Evolutionary conservation across 1,140 invertebrate genomes (phyloP).

Genomic region (Eumeta japonica): DNA sequence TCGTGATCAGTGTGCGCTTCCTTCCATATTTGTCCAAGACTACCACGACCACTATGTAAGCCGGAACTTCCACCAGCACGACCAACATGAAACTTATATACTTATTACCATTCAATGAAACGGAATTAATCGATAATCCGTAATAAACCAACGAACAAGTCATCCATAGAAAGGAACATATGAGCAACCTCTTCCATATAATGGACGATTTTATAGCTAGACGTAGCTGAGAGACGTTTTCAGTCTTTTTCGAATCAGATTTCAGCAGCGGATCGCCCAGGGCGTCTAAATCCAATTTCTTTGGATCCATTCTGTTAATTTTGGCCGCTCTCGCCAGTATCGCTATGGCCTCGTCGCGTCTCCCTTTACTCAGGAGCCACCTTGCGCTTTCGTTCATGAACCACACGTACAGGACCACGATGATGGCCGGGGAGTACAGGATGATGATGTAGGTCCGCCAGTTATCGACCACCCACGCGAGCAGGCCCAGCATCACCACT

Average conservation of each 20-base stretch:
- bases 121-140: constrained; percentile 79
- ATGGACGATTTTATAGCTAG: constrained; percentile 58
- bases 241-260: constrained; percentile 26
- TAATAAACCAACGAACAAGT: constrained; percentile 78
- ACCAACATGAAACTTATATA: constrained; percentile 73
- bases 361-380: constrained; percentile 78
- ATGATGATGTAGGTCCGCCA: constrained; percentile 71
- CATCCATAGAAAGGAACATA: constrained; percentile 71
- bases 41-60: constrained; percentile 66
- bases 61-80: constrained; percentile 69
- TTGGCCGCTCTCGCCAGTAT: constrained; percentile 69
- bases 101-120: constrained; percentile 66
- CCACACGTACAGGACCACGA: constrained; percentile 78
- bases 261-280: constrained; percentile 46
- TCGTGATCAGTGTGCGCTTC: constrained; percentile 44
- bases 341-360: constrained; percentile 67
- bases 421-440: constrained; percentile 65
- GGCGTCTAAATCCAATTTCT: constrained; percentile 58
- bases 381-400: constrained; percentile 81
- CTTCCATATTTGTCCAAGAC: constrained; percentile 67
- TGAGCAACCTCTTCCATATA: constrained; percentile 64
- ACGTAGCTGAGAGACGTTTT: constrained; percentile 24
- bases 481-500: constrained; percentile 64
- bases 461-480: constrained; percentile 67
- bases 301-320: constrained; percentile 66